Conservation (phyloP, 2,888 invertebrate genomes). For the Xanthorhoe spadicearia region DNA sequence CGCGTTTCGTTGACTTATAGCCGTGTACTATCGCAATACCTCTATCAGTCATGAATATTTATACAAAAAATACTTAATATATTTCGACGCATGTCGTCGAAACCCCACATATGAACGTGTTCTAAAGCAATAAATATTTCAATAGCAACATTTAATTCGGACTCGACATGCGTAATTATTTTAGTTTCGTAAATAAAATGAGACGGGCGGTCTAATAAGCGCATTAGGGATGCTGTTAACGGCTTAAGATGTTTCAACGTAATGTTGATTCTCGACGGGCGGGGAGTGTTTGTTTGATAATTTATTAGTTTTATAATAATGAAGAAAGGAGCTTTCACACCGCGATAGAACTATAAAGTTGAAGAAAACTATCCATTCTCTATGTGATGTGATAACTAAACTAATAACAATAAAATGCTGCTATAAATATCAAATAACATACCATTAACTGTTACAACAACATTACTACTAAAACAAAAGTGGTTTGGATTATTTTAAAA, state of each 20-base stretch:
- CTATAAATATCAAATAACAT: conserved; percentile 37
- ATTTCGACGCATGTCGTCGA: conserved; percentile 69
- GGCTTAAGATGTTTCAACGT: conserved; percentile 54
- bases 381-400: conserved; percentile 31
- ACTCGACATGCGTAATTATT: conserved; percentile 70
- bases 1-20: conserved; percentile 80
- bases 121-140: conserved; percentile 76
- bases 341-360: conserved; percentile 43
- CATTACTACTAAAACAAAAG: conserved; percentile 34
- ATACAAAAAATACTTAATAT: conserved; percentile 70
- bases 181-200: conserved; percentile 70
- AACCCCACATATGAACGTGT: conserved; percentile 60
- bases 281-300: conserved; percentile 47
- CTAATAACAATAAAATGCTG: conserved; percentile 37
- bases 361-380: conserved; percentile 29
- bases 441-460: conserved; percentile 30
- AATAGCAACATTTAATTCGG: conserved; percentile 64
- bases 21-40: conserved; percentile 80
- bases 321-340: conserved; percentile 51
- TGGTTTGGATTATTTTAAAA: conserved; percentile 25
- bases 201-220: conserved; percentile 67
- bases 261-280: conserved; percentile 63
- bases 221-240: conserved; percentile 69
- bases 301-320: conserved; percentile 48
- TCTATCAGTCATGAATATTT: conserved; percentile 84